Conservation (phyloP, 2,797 vertebrate species). For the Sebastes alutus region DNA sequence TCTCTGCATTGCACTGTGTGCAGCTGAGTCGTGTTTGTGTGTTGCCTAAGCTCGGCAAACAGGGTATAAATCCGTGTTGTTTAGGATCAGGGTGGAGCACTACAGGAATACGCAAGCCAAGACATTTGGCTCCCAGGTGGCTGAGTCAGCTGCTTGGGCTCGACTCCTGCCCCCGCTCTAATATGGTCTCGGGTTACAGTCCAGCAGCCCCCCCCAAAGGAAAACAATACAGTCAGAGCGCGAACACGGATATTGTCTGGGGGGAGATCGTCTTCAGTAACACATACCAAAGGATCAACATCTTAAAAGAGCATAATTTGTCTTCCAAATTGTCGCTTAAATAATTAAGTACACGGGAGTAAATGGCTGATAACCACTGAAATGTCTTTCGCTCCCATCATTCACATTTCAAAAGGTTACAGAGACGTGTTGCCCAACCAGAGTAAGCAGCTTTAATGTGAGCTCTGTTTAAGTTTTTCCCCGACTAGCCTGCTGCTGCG, state of each 20-base stretch:
- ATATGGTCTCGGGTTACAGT: conserved; percentile 58
- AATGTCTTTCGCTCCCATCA: neutral
- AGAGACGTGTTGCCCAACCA: neutral
- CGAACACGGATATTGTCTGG: conserved; percentile 11
- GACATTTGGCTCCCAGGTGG: conserved; percentile 76
- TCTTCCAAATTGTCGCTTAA: neutral
- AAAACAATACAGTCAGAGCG: conserved; percentile 25
- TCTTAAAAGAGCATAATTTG: conserved; percentile 4
- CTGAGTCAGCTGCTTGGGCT: conserved; percentile 76
- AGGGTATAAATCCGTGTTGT: conserved; percentile 58
- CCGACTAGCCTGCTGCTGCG: conserved; percentile 17
- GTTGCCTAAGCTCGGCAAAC: conserved; percentile 51
- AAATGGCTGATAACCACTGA: neutral
- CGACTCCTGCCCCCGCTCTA: conserved; percentile 39
- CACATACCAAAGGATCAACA: neutral
- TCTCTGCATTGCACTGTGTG: conserved; percentile 5
- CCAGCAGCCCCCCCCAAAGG: conserved; percentile 16
- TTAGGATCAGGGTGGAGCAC: conserved; percentile 68
- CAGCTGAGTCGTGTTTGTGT: conserved; percentile 32
- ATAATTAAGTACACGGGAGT: neutral
- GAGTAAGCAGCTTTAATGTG: conserved; percentile 1
- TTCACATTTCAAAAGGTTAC: conserved; percentile 13
- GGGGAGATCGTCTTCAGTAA: conserved; percentile 25
- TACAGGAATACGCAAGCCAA: conserved; percentile 65
- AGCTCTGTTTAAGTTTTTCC: conserved; percentile 23